A percentile compares a stretch with the other conserved stretches of the same genome.
phyloP scores from a whole-genome alignment of 1,140 invertebrate genomes.

The Drosophila orena region DNA sequence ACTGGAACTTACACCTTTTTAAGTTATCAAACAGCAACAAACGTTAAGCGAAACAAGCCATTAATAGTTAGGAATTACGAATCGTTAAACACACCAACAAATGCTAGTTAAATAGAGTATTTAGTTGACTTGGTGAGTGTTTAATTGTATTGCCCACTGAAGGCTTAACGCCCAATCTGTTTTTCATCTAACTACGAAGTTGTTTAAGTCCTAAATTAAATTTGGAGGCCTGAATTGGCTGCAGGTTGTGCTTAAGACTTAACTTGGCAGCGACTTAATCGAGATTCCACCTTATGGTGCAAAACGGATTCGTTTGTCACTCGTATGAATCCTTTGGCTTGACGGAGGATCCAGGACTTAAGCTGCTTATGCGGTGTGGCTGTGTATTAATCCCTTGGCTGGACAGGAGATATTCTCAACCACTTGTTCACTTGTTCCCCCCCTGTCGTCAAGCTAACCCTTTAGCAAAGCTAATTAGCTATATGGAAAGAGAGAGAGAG shows the following conservation, averaged over 20 bases:
- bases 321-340: conserved; percentile 16
- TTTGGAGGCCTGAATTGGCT: conserved; percentile 5
- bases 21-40: too few species aligned
- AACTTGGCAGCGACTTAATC: conserved; percentile 27
- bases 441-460: conserved; percentile 1
- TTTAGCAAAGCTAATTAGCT: conserved; percentile 29
- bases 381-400: conserved; percentile 34
- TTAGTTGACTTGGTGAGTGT: background rate
- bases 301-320: conserved; percentile 39
- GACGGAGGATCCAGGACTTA: conserved; percentile 20
- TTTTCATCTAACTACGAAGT: background rate
- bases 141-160: background rate
- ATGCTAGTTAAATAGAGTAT: background rate
- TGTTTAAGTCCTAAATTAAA: conserved; percentile 18
- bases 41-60: too few species aligned
- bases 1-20: too few species aligned
- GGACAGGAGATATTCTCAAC: conserved; percentile 24
- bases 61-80: too few species aligned
- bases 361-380: conserved; percentile 43
- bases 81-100: background rate
- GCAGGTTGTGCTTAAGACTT: conserved; percentile 3
- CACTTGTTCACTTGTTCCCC: background rate
- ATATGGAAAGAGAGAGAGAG: background rate
- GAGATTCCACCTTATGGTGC: conserved; percentile 15
- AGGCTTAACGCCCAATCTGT: conserved; percentile 7